These are phyloP conservation scores for Eonycteris spelaea DNA, from an alignment of 2,113 vertebrate species.

Conservation along the genomic window DNA sequence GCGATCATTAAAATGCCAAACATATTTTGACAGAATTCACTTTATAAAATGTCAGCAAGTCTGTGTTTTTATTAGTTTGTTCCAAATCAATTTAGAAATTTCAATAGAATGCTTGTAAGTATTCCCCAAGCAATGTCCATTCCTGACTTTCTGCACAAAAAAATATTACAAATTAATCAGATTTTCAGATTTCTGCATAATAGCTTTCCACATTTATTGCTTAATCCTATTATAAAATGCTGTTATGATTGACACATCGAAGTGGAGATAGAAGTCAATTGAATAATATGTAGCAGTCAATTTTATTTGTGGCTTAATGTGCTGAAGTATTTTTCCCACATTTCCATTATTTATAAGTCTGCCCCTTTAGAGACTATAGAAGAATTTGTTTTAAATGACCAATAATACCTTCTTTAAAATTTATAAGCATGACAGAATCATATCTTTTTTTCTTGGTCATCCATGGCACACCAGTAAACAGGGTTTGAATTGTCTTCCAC, in stretches of 20 bases:
- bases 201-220: conserved; percentile 81
- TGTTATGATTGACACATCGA: conserved; percentile 85
- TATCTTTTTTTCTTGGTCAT: conserved; percentile 61
- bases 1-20: conserved; percentile 80
- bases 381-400: conserved; percentile 85
- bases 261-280: conserved; percentile 85
- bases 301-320: conserved; percentile 88
- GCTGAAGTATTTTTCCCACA: conserved; percentile 71
- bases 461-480: conserved; percentile 70
- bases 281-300: conserved; percentile 87
- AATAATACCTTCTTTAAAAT: conserved; percentile 87
- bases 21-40: conserved; percentile 80
- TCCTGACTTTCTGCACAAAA: conserved; percentile 75
- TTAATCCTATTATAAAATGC: conserved; percentile 84
- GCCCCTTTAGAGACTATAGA: conserved; percentile 82
- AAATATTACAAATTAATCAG: conserved; percentile 87
- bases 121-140: conserved; percentile 80
- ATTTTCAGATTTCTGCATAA: conserved; percentile 85
- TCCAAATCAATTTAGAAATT: conserved; percentile 84
- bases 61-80: conserved; percentile 84
- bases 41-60: conserved; percentile 85
- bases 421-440: conserved; percentile 79
- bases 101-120: conserved; percentile 82
- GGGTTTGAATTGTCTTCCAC: conserved; percentile 65
- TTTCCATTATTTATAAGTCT: conserved; percentile 88